Evolutionary conservation across 37 sponge, comb jelly and placozoan species (phyloP).

Genomic region (Bolinopsis microptera): DNA sequence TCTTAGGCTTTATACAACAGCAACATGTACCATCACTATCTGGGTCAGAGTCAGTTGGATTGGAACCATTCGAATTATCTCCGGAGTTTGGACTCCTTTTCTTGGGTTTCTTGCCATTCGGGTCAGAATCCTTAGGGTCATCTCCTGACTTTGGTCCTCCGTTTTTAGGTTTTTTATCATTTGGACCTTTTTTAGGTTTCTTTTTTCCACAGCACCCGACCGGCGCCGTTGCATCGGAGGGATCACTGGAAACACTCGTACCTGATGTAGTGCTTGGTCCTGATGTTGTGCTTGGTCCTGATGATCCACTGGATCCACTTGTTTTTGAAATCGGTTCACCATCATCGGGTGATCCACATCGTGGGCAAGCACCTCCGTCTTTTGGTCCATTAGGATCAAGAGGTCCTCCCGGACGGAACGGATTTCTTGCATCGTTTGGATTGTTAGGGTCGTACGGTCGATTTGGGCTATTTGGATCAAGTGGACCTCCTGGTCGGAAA

Average conservation of each 20-base stretch:
- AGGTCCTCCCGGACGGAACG: background rate
- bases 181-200: background rate
- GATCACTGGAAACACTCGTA: background rate
- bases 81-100: background rate
- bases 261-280: background rate
- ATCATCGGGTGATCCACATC: background rate
- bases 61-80: background rate
- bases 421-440: background rate
- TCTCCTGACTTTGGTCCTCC: background rate
- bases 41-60: background rate
- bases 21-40: conserved; percentile 14
- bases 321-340: background rate
- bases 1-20: background rate
- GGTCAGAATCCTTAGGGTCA: background rate
- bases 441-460: conserved; percentile 5
- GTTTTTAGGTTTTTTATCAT: background rate
- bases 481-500: conserved; percentile 8
- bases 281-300: background rate
- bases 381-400: background rate
- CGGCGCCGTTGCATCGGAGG: background rate
- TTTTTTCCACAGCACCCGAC: background rate
- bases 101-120: background rate
- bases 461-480: conserved; percentile 7
- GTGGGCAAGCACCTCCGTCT: background rate
- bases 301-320: background rate